Conservation (phyloP, 1,140 invertebrate genomes). For the Leptopilina clavipes region DNA sequence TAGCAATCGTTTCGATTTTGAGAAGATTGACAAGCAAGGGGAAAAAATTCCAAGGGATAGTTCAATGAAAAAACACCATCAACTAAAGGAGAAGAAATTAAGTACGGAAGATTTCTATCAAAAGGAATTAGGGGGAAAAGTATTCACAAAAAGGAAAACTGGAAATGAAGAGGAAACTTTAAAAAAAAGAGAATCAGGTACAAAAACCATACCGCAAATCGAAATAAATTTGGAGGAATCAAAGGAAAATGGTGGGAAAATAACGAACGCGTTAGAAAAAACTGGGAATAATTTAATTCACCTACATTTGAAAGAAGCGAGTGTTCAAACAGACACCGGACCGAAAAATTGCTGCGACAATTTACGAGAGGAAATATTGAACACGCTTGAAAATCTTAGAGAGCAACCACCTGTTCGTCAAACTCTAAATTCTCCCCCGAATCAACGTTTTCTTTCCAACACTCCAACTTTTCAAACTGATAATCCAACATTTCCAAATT, state of each 20-base stretch:
- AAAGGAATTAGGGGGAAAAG: neutral
- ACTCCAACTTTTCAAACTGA: neutral
- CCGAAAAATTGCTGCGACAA: slow-evolving; percentile 4
- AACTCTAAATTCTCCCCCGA: neutral
- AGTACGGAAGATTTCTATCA: neutral
- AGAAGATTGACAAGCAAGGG: neutral
- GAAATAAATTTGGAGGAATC: too few species aligned
- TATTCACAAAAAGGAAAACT: neutral
- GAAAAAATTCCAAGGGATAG: neutral
- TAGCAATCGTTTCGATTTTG: neutral
- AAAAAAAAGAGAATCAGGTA: neutral
- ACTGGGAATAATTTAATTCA: too few species aligned
- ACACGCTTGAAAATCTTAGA: neutral
- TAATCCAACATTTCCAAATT: neutral
- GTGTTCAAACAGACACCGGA: neutral
- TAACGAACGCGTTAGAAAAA: neutral
- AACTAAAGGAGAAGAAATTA: neutral
- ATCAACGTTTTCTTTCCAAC: neutral
- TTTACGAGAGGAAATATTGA: neutral
- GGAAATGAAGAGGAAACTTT: neutral
- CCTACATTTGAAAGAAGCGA: neutral
- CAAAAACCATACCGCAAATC: too few species aligned
- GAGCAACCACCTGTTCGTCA: neutral
- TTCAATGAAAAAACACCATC: neutral
- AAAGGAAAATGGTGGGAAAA: neutral